Percentiles rank a stretch among this genome's conserved stretches.
phyloP scores from a whole-genome alignment of 2,113 vertebrate genomes.

The Rafetus swinhoei region DNA sequence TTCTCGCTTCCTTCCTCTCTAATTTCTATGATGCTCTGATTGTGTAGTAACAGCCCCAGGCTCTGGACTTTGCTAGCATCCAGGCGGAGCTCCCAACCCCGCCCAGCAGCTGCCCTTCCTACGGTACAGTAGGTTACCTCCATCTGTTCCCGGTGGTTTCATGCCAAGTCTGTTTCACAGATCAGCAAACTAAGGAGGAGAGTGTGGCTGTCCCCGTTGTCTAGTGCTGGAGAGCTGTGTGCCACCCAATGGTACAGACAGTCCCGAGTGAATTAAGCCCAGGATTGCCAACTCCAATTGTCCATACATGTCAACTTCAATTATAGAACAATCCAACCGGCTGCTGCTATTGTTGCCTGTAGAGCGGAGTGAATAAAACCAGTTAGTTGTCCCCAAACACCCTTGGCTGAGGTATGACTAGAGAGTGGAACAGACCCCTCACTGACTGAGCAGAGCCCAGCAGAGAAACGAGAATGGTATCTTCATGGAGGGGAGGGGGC shows the following conservation, averaged over 20 bases:
- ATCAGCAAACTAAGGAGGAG: neutral
- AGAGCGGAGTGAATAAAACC: neutral
- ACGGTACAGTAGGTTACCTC: neutral
- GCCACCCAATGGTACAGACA: neutral
- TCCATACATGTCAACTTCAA: neutral
- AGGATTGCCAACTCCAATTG: neutral
- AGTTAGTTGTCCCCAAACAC: rapidly evolving
- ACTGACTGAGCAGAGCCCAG: rapidly evolving
- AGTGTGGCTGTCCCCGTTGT: neutral
- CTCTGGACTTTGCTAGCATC: neutral
- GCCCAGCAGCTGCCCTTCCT: neutral
- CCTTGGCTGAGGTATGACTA: rapidly evolving
- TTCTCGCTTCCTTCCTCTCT: constrained; percentile 13
- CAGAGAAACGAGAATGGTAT: constrained; percentile 39
- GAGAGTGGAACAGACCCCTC: neutral
- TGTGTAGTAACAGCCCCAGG: neutral
- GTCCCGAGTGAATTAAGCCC: neutral
- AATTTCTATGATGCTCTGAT: neutral
- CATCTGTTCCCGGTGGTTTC: rapidly evolving
- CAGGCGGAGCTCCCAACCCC: neutral
- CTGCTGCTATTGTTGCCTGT: rapidly evolving
- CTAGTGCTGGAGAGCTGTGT: neutral
- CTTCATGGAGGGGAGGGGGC: constrained; percentile 34
- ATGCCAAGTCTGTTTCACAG: rapidly evolving
- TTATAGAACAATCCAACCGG: neutral